Conservation (phyloP, 1,140 invertebrate genomes). For the Bactericera cockerelli region DNA sequence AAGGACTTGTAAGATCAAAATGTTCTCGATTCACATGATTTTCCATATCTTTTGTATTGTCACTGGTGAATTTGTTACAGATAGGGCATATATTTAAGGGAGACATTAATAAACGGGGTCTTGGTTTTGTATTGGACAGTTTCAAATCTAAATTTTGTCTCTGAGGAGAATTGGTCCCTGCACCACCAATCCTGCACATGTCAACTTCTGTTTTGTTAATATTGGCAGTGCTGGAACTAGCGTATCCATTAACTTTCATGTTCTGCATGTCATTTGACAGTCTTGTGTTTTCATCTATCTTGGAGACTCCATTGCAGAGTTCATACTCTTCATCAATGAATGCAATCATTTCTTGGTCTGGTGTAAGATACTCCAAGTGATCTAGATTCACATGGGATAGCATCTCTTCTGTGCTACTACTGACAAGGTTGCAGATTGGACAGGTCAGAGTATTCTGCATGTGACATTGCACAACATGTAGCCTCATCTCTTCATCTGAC, state of each 20-base stretch:
- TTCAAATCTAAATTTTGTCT: constrained; percentile 2
- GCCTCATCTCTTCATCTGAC: constrained; percentile 58
- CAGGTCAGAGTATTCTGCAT: constrained; percentile 58
- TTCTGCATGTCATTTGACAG: not conserved
- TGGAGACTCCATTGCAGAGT: not conserved
- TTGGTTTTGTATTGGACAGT: not conserved
- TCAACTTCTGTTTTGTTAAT: not conserved
- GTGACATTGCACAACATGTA: constrained; percentile 57
- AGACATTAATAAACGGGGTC: not conserved
- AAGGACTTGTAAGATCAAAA: constrained; percentile 66
- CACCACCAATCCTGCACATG: not conserved
- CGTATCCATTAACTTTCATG: not conserved
- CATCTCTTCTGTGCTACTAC: constrained; percentile 53
- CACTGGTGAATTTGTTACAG: constrained; percentile 19
- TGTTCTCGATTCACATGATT: constrained; percentile 71
- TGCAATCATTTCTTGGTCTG: constrained; percentile 37
- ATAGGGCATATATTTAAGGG: not conserved
- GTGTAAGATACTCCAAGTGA: constrained; percentile 61
- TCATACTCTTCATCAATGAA: constrained; percentile 34
- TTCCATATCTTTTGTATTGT: constrained; percentile 53
- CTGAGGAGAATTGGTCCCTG: not conserved
- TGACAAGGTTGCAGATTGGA: constrained; percentile 62
- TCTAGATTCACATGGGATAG: constrained; percentile 60
- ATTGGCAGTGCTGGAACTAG: not conserved
- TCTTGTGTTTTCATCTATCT: not conserved